phyloP scores from a whole-genome alignment of 1,140 invertebrate species.

The Euschistus heros region DNA sequence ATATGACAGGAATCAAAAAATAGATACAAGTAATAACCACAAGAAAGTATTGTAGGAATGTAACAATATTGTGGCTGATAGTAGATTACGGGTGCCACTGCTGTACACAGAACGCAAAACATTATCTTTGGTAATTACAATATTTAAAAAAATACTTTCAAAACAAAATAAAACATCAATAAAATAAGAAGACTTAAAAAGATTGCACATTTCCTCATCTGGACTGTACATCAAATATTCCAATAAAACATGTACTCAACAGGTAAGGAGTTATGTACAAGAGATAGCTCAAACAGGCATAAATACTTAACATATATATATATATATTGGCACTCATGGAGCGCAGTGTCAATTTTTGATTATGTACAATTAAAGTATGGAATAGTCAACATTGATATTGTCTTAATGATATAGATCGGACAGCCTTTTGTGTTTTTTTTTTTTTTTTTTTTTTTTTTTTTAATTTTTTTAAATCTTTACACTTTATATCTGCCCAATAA shows the following conservation, averaged over 20 bases:
- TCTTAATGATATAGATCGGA: not conserved
- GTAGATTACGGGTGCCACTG: not conserved
- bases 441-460: no score
- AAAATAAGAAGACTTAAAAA: not conserved
- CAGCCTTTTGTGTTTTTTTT: not conserved
- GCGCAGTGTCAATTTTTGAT: not conserved
- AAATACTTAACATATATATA: conserved; percentile 4
- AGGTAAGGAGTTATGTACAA: conserved; percentile 6
- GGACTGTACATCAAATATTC: not conserved
- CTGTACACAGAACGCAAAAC: conserved; percentile 6
- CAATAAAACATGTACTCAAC: conserved; percentile 5
- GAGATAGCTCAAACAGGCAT: not conserved
- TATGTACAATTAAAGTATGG: conserved; percentile 1
- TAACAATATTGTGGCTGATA: not conserved
- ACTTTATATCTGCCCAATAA: not conserved
- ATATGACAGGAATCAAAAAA: no score
- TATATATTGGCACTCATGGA: conserved; percentile 5
- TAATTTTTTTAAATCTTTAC: no score
- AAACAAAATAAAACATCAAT: no score
- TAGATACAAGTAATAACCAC: no score
- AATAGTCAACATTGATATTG: conserved; percentile 10
- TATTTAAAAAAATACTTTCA: not conserved
- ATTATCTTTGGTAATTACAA: conserved; percentile 5
- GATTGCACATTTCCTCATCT: conserved; percentile 7
- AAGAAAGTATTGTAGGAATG: no score